phyloP scores from a whole-genome alignment of 2,797 vertebrate species.

The Pristis pectinata region DNA sequence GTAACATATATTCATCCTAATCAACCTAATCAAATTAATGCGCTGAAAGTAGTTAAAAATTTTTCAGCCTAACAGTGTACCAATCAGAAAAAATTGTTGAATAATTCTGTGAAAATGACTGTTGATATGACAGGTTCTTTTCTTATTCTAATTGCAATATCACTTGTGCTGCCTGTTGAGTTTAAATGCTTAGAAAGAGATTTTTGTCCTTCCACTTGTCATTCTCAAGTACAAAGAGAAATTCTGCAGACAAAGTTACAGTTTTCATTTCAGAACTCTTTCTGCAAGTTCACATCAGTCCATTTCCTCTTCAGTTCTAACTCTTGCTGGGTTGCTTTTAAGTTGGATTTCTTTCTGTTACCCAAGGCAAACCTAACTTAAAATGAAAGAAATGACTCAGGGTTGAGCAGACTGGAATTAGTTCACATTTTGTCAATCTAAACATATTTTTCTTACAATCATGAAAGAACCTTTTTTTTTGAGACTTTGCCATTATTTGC shows the following conservation, averaged over 20 bases:
- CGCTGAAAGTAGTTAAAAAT: background rate
- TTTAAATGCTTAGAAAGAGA: background rate
- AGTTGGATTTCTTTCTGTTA: background rate
- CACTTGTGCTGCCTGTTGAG: background rate
- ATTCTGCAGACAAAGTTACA: background rate
- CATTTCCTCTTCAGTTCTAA: background rate
- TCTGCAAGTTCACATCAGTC: background rate
- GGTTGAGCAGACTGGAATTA: background rate
- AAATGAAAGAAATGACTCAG: background rate
- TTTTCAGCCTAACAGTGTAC: background rate
- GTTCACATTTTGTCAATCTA: background rate
- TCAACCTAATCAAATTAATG: background rate
- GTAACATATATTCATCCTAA: background rate
- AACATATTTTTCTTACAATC: background rate
- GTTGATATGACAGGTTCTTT: background rate
- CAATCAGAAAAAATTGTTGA: background rate
- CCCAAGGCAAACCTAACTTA: background rate
- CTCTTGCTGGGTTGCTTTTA: background rate
- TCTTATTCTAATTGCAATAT: background rate
- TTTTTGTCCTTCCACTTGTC: background rate
- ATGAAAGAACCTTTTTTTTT: background rate
- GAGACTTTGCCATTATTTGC: background rate
- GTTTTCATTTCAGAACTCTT: background rate
- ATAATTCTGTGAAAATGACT: background rate
- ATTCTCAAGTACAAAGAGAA: background rate